A percentile compares a stretch with the other conserved stretches of the same genome.
These are phyloP conservation scores for Bubo bubo DNA, from an alignment of 2,113 vertebrate genomes.

Conservation along the genomic window DNA sequence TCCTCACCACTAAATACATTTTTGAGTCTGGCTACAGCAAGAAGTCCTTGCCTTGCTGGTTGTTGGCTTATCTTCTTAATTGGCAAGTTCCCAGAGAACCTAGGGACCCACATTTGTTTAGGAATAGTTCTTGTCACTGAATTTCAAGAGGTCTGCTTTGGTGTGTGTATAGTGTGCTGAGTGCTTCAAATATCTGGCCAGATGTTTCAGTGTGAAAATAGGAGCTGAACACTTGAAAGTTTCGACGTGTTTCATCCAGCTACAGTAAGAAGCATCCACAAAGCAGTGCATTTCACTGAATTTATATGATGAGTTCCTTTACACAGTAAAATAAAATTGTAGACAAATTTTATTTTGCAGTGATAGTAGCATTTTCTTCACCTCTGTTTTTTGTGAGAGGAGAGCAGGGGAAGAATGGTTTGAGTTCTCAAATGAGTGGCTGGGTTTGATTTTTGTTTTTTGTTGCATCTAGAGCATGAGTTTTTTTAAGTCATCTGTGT, in stretches of 20 bases:
- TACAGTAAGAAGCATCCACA: background rate
- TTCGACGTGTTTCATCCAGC: background rate
- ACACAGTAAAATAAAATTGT: background rate
- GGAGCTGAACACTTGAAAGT: background rate
- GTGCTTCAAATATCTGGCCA: background rate
- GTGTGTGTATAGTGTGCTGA: background rate
- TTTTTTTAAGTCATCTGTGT: background rate
- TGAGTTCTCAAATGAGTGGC: background rate
- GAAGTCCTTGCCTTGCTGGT: background rate
- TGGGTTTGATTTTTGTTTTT: background rate
- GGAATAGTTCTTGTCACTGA: background rate
- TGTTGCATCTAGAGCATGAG: background rate
- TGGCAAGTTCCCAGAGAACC: background rate
- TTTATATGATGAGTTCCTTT: background rate
- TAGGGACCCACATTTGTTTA: background rate
- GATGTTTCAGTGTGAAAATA: background rate
- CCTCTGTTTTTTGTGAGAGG: background rate
- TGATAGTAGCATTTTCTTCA: background rate
- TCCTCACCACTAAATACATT: background rate
- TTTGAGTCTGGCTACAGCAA: background rate
- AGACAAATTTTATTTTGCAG: background rate
- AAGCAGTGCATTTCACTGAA: background rate
- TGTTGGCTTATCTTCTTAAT: background rate
- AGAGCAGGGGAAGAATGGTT: background rate
- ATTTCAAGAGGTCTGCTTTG: background rate